Conservation (phyloP, 2,797 vertebrate genomes). For the Galagoides demidoff region DNA sequence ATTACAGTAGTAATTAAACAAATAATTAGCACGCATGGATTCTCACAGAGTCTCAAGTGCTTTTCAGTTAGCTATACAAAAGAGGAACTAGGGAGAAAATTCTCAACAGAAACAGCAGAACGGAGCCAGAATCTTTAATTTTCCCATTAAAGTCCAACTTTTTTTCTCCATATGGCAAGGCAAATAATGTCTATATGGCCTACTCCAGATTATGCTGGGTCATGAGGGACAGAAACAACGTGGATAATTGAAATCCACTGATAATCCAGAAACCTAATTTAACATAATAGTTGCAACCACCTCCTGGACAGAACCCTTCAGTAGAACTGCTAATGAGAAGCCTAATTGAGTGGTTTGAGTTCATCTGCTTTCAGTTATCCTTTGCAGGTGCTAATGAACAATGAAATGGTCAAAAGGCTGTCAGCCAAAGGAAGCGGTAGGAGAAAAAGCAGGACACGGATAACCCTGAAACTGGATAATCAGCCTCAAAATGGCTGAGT, state of each 20-base stretch:
- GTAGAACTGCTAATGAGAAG: constrained; percentile 52
- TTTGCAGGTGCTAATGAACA: constrained; percentile 67
- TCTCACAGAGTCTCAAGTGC: constrained; percentile 8
- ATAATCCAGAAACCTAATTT: constrained; percentile 68
- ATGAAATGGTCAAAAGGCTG: constrained; percentile 56
- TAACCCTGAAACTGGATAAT: constrained; percentile 38
- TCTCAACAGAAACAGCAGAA: constrained; percentile 2
- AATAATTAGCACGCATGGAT: constrained; percentile 39
- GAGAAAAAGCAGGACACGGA: constrained; percentile 31
- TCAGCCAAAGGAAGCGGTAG: constrained; percentile 43
- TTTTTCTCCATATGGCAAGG: constrained; percentile 31
- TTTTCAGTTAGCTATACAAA: constrained; percentile 37
- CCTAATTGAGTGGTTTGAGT: constrained; percentile 60
- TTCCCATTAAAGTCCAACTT: constrained; percentile 13
- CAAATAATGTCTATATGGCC: constrained; percentile 28
- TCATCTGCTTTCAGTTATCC: constrained; percentile 67
- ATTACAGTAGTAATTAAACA: constrained; percentile 42
- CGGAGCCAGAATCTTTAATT: constrained; percentile 29
- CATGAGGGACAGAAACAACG: neutral
- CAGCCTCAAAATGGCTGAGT: constrained; percentile 33
- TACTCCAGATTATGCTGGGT: constrained; percentile 50
- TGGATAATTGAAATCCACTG: constrained; percentile 63
- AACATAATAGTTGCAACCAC: constrained; percentile 34
- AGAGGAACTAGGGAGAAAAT: constrained; percentile 2
- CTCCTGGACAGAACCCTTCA: constrained; percentile 56